Conservation (phyloP, 2,797 vertebrate species). For the Lacerta bilineata region DNA sequence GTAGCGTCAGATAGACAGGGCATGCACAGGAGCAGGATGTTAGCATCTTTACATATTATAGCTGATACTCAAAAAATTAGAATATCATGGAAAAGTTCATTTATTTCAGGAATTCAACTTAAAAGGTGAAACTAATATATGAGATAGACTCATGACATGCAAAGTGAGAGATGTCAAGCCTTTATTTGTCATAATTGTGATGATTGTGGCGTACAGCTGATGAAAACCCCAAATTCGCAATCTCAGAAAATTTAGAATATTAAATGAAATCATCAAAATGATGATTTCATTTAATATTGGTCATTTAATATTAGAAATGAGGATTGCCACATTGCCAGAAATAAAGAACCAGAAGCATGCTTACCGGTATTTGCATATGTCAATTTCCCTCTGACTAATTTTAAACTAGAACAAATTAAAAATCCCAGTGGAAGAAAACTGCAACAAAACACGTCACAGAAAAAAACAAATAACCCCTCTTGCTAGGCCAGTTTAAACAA, state of each 20-base stretch:
- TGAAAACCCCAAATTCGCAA: no score
- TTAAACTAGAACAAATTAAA: neutral
- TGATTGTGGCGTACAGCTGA: no score
- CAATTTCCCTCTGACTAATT: neutral
- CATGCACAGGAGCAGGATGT: accelerated
- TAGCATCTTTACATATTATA: accelerated
- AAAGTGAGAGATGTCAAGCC: no score
- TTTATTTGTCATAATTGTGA: no score
- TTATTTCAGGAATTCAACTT: no score
- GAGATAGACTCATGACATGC: no score
- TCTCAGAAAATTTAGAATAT: no score
- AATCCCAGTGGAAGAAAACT: neutral
- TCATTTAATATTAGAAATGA: neutral
- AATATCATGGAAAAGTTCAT: no score
- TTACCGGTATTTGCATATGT: neutral
- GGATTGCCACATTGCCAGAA: neutral
- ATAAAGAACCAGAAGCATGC: neutral
- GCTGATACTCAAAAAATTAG: no score
- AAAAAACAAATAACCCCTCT: neutral
- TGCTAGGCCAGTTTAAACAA: constrained; percentile 3
- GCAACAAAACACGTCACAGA: neutral
- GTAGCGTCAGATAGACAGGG: neutral
- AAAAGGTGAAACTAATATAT: no score
- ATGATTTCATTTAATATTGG: no score
- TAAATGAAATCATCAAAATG: no score